phyloP scores from a whole-genome alignment of 2,797 vertebrate species.

The Ptychadena robeensis region DNA sequence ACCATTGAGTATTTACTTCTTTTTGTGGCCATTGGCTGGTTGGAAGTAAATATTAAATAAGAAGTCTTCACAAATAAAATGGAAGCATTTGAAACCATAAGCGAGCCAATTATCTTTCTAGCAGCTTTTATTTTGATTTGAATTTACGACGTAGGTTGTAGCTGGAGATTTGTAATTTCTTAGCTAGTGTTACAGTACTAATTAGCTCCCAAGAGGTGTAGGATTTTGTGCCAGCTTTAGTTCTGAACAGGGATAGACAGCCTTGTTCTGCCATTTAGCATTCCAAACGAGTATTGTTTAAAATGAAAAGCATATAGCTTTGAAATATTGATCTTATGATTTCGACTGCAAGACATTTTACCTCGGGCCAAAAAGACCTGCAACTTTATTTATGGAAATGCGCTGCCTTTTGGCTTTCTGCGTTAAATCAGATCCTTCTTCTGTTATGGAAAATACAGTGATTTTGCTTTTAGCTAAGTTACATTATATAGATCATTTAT shows the following conservation, averaged over 20 bases:
- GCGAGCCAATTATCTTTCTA: constrained; percentile 56
- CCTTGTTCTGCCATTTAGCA: constrained; percentile 57
- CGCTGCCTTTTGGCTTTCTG: constrained; percentile 4
- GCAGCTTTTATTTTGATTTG: constrained; percentile 66
- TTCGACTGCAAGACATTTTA: constrained; percentile 37
- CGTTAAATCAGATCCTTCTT: constrained; percentile 2
- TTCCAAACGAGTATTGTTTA: constrained; percentile 66
- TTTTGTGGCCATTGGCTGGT: neutral
- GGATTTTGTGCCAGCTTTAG: constrained; percentile 67
- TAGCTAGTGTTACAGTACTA: constrained; percentile 65
- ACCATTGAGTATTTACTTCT: constrained; percentile 8
- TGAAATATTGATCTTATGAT: constrained; percentile 55
- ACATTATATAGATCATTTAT: neutral
- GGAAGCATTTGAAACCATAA: constrained; percentile 48
- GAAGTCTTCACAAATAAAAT: constrained; percentile 27
- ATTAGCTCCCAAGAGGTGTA: constrained; percentile 74
- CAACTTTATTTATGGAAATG: constrained; percentile 32
- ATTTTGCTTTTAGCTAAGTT: constrained; percentile 15
- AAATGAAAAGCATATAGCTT: constrained; percentile 63
- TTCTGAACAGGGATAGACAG: constrained; percentile 66
- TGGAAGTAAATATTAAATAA: constrained; percentile 10
- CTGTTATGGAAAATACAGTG: constrained; percentile 7
- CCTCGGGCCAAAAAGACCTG: constrained; percentile 30
- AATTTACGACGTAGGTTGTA: constrained; percentile 64
- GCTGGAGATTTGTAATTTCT: constrained; percentile 63